Base-by-base conservation (phyloP, 2,113 vertebrate genomes). In the Perognathus longimembris region DNA sequence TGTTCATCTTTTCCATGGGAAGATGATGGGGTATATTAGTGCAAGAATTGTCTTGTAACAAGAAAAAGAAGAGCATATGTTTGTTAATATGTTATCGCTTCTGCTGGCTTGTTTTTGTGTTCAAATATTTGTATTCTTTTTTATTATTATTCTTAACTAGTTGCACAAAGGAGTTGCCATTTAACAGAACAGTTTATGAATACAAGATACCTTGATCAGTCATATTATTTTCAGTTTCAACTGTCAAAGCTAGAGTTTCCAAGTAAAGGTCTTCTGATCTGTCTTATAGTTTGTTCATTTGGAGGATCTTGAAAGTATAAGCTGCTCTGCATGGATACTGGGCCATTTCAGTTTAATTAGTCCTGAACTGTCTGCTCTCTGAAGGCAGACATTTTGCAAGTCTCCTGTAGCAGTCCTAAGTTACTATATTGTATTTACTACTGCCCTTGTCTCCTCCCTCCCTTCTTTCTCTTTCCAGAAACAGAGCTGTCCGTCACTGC, bases 401-500 rank as follows among this genome's bases (percentile, higher is more conserved):
- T 54, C 61, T 81, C 42, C 42, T 50, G 4, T 77, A 54, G 66
- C 63, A 85, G 66, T 64, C 14, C 67, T 5, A 88, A 61, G 69
- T 92, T 45, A 1, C 81, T 69, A 0, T 24, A 74, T 95, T 96
- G 0, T 24, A 74, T 95, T 96, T 96, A 97, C 89, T 71, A 71
- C 74, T 64, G 42, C 77, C 69, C 96, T 89, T 42, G 26, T 96
- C 92, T 90, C 90, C 89, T 87, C 81, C 71, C 75, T 88, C 85
- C 42, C 69, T 90, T 89, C 73, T 95, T 96, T 95, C 50, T 87
- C 95, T 94, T 98, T 97, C 70, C 98, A 99, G 99, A 97, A 97
- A 98, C 97, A 40, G 99, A 99, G 79, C 96, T 98, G 94, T 98
- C 98, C 8, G 93, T 98, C 76, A 98, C 98, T 97, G 98, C 98